Base-by-base conservation (phyloP, 2,113 vertebrate genomes). In the Macquaria ambigua region DNA sequence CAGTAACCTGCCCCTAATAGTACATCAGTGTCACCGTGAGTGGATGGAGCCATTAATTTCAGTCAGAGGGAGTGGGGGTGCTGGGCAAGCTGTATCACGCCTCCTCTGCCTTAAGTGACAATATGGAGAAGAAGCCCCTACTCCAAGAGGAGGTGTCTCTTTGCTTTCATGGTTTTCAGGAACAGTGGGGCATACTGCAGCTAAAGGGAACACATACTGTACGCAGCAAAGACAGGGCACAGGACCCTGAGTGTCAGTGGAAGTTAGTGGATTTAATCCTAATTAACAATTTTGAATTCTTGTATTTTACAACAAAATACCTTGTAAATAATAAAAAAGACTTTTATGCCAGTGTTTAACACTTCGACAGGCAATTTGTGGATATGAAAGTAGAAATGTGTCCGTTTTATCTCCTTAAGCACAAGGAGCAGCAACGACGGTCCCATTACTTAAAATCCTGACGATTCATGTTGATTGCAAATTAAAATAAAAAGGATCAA, bases 11-110 rank as follows among this genome's bases (percentile, higher is more conserved):
- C 77, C 83, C 80, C 78, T 46, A 80, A 79, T 87, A 89, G 82
- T 92, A 81, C 75, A 92, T 93, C 92, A 92, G 76, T 93, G 90
- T 89, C 91, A 89, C 37, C 7, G 2, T 37, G 63, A 77, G 77
- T 23, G 74, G 73, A 81, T 77, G 72, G 34, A 71, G 85, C 61
- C 83, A 93, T 94, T 92, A 28, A 84, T 93, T 87, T 66, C 52
- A 74, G 80, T 82, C 77, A 53, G 37, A 50, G 53, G 25, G 50
- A 58, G 56, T 23, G 8, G 2, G 46, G 37, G 4, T 18, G 48
- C 2, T 3, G 20, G 48, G 21, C 23, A 23, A 43, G 58, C 12
- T 23, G 8, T 25, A 58, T 64, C 21, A 68, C 55, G 39, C 71
- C 79, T 81, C 62, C 25, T 50, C 68, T 71, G 41, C 52, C 58